phyloP scores from a whole-genome alignment of 2,888 invertebrate species.

The Eristalis intricaria region DNA sequence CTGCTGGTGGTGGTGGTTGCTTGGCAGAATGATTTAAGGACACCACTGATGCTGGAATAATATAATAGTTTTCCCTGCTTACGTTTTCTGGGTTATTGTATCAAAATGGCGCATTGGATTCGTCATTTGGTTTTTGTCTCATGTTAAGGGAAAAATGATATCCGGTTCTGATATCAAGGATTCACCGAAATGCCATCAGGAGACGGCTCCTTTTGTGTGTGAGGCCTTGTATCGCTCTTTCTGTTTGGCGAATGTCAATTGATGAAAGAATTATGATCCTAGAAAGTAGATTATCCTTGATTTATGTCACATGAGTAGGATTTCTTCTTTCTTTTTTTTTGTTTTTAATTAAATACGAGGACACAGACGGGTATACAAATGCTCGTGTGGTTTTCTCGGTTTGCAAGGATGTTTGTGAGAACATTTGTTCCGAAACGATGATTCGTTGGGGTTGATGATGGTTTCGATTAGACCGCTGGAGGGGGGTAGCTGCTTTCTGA shows the following conservation, averaged over 20 bases:
- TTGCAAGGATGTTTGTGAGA: neutral
- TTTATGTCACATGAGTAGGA: conserved; percentile 76
- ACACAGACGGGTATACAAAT: neutral
- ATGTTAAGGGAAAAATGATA: conserved; percentile 42
- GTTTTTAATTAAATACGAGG: conserved; percentile 22
- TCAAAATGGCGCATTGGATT: conserved; percentile 67
- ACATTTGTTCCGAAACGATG: neutral
- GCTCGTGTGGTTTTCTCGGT: neutral
- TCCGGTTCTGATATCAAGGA: conserved; percentile 59
- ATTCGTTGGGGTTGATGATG: neutral
- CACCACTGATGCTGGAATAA: conserved; percentile 64
- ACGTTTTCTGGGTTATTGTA: conserved; percentile 61
- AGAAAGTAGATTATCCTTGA: conserved; percentile 82
- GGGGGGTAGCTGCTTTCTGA: neutral
- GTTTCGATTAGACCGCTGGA: neutral
- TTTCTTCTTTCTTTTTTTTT: conserved; percentile 1
- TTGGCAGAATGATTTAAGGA: conserved; percentile 65
- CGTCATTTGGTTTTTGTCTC: conserved; percentile 45
- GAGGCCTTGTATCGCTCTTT: neutral
- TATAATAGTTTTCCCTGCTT: conserved; percentile 54
- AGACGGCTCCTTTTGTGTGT: conserved; percentile 24
- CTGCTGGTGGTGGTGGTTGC: conserved; percentile 37
- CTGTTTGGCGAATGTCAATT: conserved; percentile 78
- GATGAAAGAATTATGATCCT: conserved; percentile 81
- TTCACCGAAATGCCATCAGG: conserved; percentile 1